Base-by-base conservation (phyloP, 2,888 invertebrate genomes). In the Hypomecis atomaria region DNA sequence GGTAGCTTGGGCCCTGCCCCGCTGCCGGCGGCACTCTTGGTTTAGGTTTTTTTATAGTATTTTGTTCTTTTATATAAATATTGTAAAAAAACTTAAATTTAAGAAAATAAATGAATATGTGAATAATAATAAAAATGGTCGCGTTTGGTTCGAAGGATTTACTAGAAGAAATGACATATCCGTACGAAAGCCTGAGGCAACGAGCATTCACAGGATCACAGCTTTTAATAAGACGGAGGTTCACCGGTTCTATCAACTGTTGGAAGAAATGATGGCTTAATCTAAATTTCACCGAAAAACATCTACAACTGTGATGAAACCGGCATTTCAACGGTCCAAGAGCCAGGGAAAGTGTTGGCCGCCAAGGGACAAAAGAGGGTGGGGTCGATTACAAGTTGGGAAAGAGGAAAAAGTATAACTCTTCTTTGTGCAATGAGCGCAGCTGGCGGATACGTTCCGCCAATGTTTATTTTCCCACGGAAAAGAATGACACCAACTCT, bases 401-500 rank as follows among this genome's bases (percentile, higher is more conserved):
- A 87, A 67, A 75, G 82, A 72, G 87, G 85, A 50, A 78, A 77
- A 58, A 77, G 82, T 48, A 82, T 88, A 3, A 90, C 89, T 3
- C 62, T 87, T n/a, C 50, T 87, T 54, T 88, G 84, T 76, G 76
- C 84, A 11, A 82, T 88, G 78, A 89, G 77, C 73, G 81, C 83
- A 69, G 74, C 83, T 49, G 83, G 88, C 8, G 55, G 63, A 10
- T 89, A 71, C 69, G 75, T 90, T 37, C 88, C 89, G 6, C 89
- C 88, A 2, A 86, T 91, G 86, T 88, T 90, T 71, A 88, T 91
- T 53, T 91, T 83, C 62, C 87, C 87, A 0, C 60, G 87, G 34
- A 82, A 88, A 68, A 82, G 84, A 61, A 75, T 86, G 82, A 82
- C 80, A 49, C 81, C 82, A 9, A 64, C 68, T 0, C 75, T 90